Evolutionary conservation across 2,888 invertebrate species (phyloP), one percentile per base, ranked within the genome.

Genomic region (Aethes cnicana): DNA sequence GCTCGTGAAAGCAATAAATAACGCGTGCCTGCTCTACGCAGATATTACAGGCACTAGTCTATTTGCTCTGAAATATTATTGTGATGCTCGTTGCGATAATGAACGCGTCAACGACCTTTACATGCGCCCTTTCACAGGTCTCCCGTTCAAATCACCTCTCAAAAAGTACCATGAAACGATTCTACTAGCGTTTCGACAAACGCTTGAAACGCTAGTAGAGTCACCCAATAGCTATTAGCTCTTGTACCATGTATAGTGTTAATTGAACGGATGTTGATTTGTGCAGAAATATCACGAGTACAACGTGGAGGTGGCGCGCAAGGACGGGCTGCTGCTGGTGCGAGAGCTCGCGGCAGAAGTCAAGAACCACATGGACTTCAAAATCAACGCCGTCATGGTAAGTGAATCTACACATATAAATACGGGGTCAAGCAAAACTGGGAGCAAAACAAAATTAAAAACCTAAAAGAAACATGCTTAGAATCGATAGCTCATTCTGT

Each of bases 351-450:
- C 96, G 7, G 92, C 93, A 0, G 97, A 97, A 84, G 96, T 98
- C 47, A 96, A 97, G 83, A 96, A 96, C 79, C 96, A 97, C 92
- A 95, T 97, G 94, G 96, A 96, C 77, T 96, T 96, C 85, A 96
- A 97, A 87, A 95, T 95, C 84, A 95, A 95, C 77, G 95, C 97
- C 20, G 96, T 97, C 47, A 95, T 96, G 95, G 97, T 97, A 84
- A 93, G 93, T 91, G 14, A 9, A 6, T 8, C 2, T 9, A 5
- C 18, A n/a, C n/a, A n/a, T n/a, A n/a, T n/a, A n/a, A n/a, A n/a
- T n/a, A n/a, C n/a, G n/a, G n/a, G n/a, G n/a, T n/a, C n/a, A n/a
- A n/a, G n/a, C n/a, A n/a, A n/a, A n/a, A n/a, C n/a, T n/a, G n/a
- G n/a, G n/a, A n/a, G n/a, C n/a, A n/a, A n/a, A n/a, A n/a, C n/a